Evolutionary conservation across 2,888 invertebrate species (phyloP).

Genomic region (Unio pictorum): DNA sequence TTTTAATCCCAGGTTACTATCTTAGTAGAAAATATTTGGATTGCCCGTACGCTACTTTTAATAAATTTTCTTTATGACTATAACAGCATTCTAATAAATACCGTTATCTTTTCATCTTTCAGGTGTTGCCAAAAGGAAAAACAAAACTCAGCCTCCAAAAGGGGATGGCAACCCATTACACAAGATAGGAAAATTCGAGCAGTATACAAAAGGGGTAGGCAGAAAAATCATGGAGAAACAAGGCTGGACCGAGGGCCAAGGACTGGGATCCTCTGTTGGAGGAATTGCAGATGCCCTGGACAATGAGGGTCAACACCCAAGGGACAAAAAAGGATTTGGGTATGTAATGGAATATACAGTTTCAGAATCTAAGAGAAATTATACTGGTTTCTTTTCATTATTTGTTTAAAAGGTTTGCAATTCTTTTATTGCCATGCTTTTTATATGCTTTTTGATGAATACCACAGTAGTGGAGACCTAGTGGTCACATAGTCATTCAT

Average conservation of each 20-base stretch:
- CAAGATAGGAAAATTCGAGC: slow-evolving; percentile 72
- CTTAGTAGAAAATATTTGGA: too few species aligned
- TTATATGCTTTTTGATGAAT: too few species aligned
- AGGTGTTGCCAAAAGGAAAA: slow-evolving; percentile 36
- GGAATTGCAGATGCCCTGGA: slow-evolving; percentile 69
- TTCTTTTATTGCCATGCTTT: background rate
- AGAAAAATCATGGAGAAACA: slow-evolving; percentile 72
- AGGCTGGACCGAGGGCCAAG: slow-evolving; percentile 75
- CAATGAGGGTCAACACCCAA: slow-evolving; percentile 65
- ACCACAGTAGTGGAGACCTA: too few species aligned
- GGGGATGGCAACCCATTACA: slow-evolving; percentile 6
- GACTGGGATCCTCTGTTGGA: slow-evolving; percentile 71
- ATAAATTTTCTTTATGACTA: too few species aligned
- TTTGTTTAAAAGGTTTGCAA: too few species aligned
- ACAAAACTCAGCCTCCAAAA: slow-evolving; percentile 4
- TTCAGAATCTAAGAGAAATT: background rate
- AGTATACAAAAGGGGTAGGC: slow-evolving; percentile 73
- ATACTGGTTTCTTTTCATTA: background rate
- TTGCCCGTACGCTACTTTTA: too few species aligned
- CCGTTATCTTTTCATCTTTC: background rate
- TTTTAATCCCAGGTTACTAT: too few species aligned
- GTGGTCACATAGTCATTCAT: background rate
- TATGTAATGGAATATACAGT: slow-evolving; percentile 27
- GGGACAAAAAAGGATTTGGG: slow-evolving; percentile 63
- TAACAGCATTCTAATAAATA: too few species aligned